These are phyloP conservation scores for Drosophila erecta DNA, from an alignment of 1,140 invertebrate species.

Conservation along the genomic window DNA sequence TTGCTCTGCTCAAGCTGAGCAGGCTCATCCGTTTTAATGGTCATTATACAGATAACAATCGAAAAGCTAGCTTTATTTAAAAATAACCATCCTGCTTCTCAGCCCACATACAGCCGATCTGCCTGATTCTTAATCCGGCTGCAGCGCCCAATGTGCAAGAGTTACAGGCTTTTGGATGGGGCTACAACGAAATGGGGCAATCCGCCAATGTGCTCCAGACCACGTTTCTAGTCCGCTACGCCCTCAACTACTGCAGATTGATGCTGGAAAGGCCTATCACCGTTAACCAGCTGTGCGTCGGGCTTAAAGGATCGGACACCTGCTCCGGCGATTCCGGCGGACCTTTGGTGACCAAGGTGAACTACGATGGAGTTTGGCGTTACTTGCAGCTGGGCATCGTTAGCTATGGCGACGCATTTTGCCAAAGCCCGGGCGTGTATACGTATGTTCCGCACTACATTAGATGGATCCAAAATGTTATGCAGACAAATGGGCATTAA, in stretches of 20 bases:
- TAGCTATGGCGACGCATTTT: constrained; percentile 7
- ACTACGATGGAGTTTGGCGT: background rate
- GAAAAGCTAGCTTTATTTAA: too few relatives aligned
- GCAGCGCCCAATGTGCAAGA: background rate
- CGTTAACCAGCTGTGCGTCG: constrained; percentile 25
- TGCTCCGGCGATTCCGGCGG: constrained; percentile 49
- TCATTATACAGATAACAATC: background rate
- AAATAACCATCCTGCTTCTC: background rate
- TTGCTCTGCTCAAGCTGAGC: constrained; percentile 47
- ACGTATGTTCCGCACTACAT: constrained; percentile 33
- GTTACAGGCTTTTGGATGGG: constrained; percentile 46
- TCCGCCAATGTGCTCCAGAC: constrained; percentile 17
- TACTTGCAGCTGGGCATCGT: constrained; percentile 52
- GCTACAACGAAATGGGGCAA: background rate
- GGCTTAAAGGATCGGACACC: constrained; percentile 5
- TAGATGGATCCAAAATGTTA: background rate
- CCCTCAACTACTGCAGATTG: background rate
- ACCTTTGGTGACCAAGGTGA: constrained; percentile 19
- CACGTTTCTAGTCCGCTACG: background rate
- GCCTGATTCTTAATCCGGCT: constrained; percentile 23
- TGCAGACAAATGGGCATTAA: background rate
- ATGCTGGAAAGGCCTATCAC: background rate
- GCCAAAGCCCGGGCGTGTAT: constrained; percentile 39
- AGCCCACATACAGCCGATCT: constrained; percentile 49
- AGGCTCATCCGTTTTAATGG: constrained; percentile 19